Percentiles rank a stretch among this genome's conserved stretches.
Evolutionary conservation across 2,888 invertebrate species (phyloP).

Genomic region (Cerastis rubricosa): DNA sequence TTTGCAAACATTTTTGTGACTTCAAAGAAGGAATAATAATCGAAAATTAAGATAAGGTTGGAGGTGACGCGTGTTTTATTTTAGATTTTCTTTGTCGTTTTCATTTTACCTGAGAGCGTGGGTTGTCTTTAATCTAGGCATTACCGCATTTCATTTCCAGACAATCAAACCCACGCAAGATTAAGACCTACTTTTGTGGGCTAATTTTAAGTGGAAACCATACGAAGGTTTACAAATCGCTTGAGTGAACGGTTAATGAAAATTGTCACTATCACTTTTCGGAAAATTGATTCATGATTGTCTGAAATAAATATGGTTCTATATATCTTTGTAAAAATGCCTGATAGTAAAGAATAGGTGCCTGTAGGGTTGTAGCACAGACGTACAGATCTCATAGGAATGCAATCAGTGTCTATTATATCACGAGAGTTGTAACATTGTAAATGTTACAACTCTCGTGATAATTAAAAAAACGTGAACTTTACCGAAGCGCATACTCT

Average conservation of each 20-base stretch:
- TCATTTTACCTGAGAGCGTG: neutral
- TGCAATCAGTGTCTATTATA: neutral
- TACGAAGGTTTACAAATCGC: neutral
- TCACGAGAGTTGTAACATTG: too few relatives aligned
- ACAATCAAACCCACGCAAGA: too few relatives aligned
- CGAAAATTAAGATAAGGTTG: neutral
- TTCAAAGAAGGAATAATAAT: neutral
- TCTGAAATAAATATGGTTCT: neutral
- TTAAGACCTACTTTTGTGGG: neutral
- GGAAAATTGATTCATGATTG: neutral
- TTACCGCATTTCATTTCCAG: neutral
- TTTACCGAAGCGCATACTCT: neutral
- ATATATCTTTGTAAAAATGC: neutral
- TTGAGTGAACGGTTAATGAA: neutral
- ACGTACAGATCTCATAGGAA: neutral
- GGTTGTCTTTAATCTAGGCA: neutral
- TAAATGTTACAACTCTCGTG: neutral
- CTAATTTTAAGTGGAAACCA: neutral
- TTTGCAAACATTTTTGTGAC: neutral
- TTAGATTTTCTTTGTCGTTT: neutral
- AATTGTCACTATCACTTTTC: neutral
- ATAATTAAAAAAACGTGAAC: neutral
- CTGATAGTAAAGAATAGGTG: neutral
- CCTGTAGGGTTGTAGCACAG: neutral
- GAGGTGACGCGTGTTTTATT: neutral